Evolutionary conservation across 2,113 vertebrate species (phyloP), one percentile per base, ranked within the genome.

Genomic region (Danionella cerebrum): DNA sequence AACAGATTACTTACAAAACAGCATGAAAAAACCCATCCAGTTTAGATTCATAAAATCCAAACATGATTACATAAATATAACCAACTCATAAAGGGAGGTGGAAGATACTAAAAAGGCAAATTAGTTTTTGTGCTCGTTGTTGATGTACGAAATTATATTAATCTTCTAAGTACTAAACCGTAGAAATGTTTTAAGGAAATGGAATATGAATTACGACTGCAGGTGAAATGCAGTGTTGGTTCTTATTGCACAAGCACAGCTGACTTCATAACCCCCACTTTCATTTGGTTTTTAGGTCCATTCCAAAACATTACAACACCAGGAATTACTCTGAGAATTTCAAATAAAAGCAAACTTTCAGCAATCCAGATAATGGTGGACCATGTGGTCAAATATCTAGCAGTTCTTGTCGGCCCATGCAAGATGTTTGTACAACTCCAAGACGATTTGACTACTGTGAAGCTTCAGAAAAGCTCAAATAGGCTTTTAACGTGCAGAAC

Each of bases 11-110:
- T 44, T 60, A 45, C 57, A 44, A 31, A 29, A 60, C 24, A 51
- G 42, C 57, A n/a, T 10, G 45, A 45, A 29, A 53, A 45, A 19
- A 6, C 29, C 31, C 16, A 3, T 29, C 14, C 50, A 4, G 24
- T 60, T 44, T 45, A 60, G 41, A 60, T 45, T 25, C 29, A 6
- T 5, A 6, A 31, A 53, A 33, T 53, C 11, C 21, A 60, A 44
- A 60, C 24, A 60, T 21, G 58, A 60, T 45, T 60, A 45, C 41
- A 60, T 60, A 45, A 60, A 60, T 21, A 60, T 12, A 59, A 45
- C 24, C 12, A 1, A 3, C 25, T 24, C 25, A 31, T 31, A 53
- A 31, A 16, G 14, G 5, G 24, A 6, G 16, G 16, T 5, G 24
- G 11, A 18, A n/a, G 4, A 31, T 8, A 21, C 25, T 44, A 60